Evolutionary conservation across 2,113 vertebrate species (phyloP).

Genomic region (Chionodraco myersi): DNA sequence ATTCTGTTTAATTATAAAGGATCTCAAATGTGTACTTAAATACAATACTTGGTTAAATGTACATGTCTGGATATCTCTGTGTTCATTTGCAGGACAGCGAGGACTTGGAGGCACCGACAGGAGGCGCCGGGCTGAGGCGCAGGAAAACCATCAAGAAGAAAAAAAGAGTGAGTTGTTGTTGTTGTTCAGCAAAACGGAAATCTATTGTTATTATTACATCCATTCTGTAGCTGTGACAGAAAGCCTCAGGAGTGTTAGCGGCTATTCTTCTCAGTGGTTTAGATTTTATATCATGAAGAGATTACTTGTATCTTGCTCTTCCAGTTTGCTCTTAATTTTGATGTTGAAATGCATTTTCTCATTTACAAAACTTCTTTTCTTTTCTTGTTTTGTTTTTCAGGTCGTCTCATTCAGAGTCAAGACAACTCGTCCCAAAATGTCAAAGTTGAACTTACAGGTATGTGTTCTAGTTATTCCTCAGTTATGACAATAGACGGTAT

Average conservation of each 20-base stretch:
- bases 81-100: slow-evolving; percentile 54
- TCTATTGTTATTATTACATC: neutral
- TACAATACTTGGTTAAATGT: no score
- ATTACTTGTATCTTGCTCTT: neutral
- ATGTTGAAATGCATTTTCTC: neutral
- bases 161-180: slow-evolving; percentile 57
- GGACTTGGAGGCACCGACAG: slow-evolving; percentile 24
- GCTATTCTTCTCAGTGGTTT: neutral
- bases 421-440: slow-evolving; percentile 66
- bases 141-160: slow-evolving; percentile 72
- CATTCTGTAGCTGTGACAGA: neutral
- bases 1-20: no score
- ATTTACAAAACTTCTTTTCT: neutral
- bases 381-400: slow-evolving; percentile 40
- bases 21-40: no score
- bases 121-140: slow-evolving; percentile 44
- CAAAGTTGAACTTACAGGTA: slow-evolving; percentile 58
- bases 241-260: neutral
- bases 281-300: neutral
- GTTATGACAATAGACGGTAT: no score
- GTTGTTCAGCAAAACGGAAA: no score
- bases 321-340: neutral
- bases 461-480: neutral
- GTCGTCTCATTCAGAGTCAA: slow-evolving; percentile 79
- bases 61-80: neutral